Conservation (phyloP, 2,888 invertebrate genomes). For the Eumerus sabulonum region DNA sequence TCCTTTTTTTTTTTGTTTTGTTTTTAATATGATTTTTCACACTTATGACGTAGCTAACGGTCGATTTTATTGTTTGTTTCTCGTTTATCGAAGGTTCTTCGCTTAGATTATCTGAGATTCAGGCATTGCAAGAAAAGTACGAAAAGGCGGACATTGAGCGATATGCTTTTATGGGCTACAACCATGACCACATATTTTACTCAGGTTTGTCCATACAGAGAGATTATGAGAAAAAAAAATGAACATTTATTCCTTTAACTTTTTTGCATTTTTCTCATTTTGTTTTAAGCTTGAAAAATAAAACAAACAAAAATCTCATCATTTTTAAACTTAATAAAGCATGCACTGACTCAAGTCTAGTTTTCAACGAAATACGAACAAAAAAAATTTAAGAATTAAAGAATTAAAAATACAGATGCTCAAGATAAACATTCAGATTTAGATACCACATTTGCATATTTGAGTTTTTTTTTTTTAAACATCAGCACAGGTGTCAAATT, state of each 20-base stretch:
- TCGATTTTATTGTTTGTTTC: constrained; percentile 68
- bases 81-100: constrained; percentile 67
- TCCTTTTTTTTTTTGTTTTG: constrained; percentile 26
- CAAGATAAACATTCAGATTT: too few relatives aligned
- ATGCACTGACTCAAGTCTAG: not conserved
- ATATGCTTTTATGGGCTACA: constrained; percentile 68
- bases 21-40: constrained; percentile 47
- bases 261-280: not conserved
- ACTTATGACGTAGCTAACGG: constrained; percentile 61
- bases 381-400: too few relatives aligned
- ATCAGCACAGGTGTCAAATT: too few relatives aligned
- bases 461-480: too few relatives aligned
- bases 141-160: constrained; percentile 69
- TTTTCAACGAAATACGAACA: too few relatives aligned
- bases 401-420: too few relatives aligned
- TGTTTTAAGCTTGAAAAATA: not conserved
- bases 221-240: constrained; percentile 17
- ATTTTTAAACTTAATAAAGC: constrained; percentile 4
- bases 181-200: constrained; percentile 69
- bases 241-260: not conserved
- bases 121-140: constrained; percentile 68
- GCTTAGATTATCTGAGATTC: constrained; percentile 69
- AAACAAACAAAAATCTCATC: not conserved
- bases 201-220: constrained; percentile 66
- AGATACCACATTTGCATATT: too few relatives aligned